Evolutionary conservation across 2,888 invertebrate species (phyloP).

Genomic region (Agonopterix heracliana): DNA sequence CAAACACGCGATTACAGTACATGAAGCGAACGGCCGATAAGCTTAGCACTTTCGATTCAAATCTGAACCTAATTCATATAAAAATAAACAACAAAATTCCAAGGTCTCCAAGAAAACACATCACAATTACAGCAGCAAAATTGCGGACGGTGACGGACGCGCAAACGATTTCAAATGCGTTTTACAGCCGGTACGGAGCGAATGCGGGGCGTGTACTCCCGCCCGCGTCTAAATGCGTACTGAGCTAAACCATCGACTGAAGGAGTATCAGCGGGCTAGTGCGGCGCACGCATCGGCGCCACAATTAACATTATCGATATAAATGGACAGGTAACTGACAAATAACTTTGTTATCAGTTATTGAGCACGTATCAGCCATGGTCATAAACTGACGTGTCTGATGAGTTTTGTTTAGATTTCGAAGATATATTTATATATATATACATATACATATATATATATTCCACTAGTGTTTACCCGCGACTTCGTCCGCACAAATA

Average conservation of each 20-base stretch:
- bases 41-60: constrained; percentile 1
- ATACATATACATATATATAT: no score
- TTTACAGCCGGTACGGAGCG: constrained; percentile 37
- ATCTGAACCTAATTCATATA: neutral
- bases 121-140: constrained; percentile 33
- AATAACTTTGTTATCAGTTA: neutral
- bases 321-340: constrained; percentile 15
- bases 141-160: constrained; percentile 57
- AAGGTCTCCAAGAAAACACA: constrained; percentile 23
- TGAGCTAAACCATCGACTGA: constrained; percentile 39
- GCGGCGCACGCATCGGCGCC: constrained; percentile 56
- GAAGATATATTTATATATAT: no score
- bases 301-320: constrained; percentile 49
- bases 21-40: constrained; percentile 24
- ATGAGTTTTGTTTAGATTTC: neutral
- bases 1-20: constrained; percentile 35
- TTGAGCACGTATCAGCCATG: neutral
- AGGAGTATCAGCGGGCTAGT: constrained; percentile 40
- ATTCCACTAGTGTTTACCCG: no score
- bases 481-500: no score
- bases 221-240: constrained; percentile 51
- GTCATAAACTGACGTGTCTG: neutral
- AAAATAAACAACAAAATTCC: constrained; percentile 15
- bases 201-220: constrained; percentile 36
- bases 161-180: constrained; percentile 37